Conservation (phyloP, 2,888 invertebrate species). For the Reticulitermes lucifugus region DNA sequence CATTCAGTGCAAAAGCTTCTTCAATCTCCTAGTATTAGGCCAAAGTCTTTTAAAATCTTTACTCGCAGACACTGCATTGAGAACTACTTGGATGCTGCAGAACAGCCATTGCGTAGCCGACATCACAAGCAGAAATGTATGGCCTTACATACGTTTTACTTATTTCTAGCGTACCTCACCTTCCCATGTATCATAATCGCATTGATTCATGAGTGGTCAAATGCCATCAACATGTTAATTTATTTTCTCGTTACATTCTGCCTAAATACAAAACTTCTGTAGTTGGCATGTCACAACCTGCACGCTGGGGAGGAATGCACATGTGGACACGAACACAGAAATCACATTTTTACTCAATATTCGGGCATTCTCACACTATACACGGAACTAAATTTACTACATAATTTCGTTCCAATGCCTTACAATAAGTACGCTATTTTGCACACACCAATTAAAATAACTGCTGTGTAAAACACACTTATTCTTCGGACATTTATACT, state of each 20-base stretch:
- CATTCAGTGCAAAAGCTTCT: too few species aligned
- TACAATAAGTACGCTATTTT: not conserved
- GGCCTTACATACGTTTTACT: too few species aligned
- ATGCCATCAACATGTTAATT: not conserved
- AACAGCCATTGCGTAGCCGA: too few species aligned
- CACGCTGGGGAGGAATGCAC: not conserved
- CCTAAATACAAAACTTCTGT: not conserved
- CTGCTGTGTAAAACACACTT: not conserved
- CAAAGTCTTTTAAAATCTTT: too few species aligned
- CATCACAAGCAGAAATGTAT: too few species aligned
- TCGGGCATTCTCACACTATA: not conserved
- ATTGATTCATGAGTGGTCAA: too few species aligned
- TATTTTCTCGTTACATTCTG: not conserved
- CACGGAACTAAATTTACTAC: not conserved
- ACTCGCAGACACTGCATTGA: too few species aligned
- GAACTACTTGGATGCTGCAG: too few species aligned
- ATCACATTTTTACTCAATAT: not conserved
- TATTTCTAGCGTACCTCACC: too few species aligned
- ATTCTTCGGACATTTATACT: not conserved
- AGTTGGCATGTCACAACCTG: conserved; percentile 4
- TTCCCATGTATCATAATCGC: too few species aligned
- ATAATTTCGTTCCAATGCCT: not conserved
- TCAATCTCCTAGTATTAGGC: too few species aligned
- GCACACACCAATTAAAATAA: not conserved
- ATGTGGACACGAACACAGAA: conserved; percentile 10